Percentiles rank a stretch among this genome's conserved stretches.
These are phyloP conservation scores for Odontothrips loti DNA, from an alignment of 2,888 invertebrate genomes.

Conservation along the genomic window DNA sequence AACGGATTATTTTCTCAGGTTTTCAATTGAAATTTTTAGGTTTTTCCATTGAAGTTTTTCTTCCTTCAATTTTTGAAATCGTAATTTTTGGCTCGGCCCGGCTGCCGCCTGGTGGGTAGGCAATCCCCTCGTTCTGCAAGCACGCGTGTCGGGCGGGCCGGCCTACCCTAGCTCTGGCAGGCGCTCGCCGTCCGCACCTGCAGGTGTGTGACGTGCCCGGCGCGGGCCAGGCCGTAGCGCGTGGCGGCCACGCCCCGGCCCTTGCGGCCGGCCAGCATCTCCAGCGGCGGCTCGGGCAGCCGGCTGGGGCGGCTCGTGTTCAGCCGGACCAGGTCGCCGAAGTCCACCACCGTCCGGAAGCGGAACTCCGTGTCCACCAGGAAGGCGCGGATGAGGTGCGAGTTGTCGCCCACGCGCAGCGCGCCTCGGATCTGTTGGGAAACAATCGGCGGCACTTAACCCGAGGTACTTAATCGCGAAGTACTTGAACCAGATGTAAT, in stretches of 20 bases:
- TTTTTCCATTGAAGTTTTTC: no score
- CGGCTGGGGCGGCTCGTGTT: background rate
- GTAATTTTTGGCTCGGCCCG: no score
- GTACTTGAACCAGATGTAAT: no score
- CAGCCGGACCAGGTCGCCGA: background rate
- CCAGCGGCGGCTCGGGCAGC: background rate
- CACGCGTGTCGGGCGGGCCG: no score
- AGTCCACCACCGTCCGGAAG: background rate
- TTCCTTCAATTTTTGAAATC: no score
- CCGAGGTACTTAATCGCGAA: no score
- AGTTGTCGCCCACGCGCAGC: conserved; percentile 11
- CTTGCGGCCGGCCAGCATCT: background rate
- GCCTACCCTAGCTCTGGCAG: no score
- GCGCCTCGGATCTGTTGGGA: background rate
- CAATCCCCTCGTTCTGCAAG: no score
- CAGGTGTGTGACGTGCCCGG: conserved; percentile 6
- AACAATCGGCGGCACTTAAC: background rate
- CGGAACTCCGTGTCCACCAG: conserved; percentile 6
- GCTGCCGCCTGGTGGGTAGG: no score
- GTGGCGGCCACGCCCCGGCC: background rate
- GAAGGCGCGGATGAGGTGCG: background rate
- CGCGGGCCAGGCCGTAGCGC: background rate
- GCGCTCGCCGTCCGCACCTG: no score
- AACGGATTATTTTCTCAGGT: no score
- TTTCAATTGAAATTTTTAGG: no score